Evolutionary conservation across 2,888 invertebrate genomes (phyloP).

Genomic region (Leucophora obtusa): DNA sequence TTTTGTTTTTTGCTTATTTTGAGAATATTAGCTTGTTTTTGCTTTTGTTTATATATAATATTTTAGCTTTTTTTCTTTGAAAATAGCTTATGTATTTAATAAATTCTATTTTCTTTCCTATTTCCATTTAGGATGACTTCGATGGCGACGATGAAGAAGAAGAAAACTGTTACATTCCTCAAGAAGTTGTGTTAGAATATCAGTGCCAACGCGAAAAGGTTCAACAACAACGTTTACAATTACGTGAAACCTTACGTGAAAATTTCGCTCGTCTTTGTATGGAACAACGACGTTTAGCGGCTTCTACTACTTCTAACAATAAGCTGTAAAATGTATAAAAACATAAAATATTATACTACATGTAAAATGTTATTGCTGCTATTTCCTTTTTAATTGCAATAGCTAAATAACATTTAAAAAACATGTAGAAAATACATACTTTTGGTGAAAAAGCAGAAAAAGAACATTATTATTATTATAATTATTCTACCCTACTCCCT

Average conservation of each 20-base stretch:
- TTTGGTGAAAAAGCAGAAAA: conserved; percentile 46
- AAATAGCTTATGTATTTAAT: not conserved
- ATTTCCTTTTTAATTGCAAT: not conserved
- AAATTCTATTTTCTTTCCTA: not conserved
- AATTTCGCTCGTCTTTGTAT: conserved; percentile 89
- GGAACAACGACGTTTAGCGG: conserved; percentile 68
- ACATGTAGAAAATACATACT: conserved; percentile 22
- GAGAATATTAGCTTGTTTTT: too few species aligned
- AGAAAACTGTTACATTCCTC: conserved; percentile 87
- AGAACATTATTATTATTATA: conserved; percentile 50
- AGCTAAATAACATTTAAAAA: not conserved
- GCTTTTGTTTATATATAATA: too few species aligned
- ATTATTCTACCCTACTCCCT: conserved; percentile 43
- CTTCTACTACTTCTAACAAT: conserved; percentile 64
- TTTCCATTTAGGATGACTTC: conserved; percentile 83
- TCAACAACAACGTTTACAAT: conserved; percentile 88
- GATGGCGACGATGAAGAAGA: conserved; percentile 86
- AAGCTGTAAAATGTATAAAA: conserved; percentile 37
- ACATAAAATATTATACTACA: not conserved
- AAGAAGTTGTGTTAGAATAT: conserved; percentile 92
- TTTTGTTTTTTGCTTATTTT: too few species aligned
- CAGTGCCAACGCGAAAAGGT: conserved; percentile 88
- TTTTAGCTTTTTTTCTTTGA: too few species aligned
- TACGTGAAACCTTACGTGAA: conserved; percentile 88
- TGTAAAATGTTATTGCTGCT: conserved; percentile 24